Evolutionary conservation across 2,888 invertebrate species (phyloP).

Genomic region (Mechanitis messenoides): DNA sequence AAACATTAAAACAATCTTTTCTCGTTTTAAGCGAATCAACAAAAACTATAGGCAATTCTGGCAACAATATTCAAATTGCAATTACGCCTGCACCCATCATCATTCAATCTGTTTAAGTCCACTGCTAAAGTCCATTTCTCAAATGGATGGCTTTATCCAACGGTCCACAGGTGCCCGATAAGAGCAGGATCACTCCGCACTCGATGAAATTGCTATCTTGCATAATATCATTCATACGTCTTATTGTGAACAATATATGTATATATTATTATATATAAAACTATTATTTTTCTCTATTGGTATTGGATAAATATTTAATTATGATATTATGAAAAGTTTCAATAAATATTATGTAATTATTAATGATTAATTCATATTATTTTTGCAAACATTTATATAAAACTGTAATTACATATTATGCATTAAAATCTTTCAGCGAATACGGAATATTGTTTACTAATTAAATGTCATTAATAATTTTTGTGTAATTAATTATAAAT

Average conservation of each 20-base stretch:
- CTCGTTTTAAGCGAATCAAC: background rate
- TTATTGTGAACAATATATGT: constrained; percentile 11
- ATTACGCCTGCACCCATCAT: constrained; percentile 21
- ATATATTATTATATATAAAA: background rate
- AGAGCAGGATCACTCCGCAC: constrained; percentile 49
- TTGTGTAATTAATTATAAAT: constrained; percentile 4
- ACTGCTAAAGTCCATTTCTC: constrained; percentile 27
- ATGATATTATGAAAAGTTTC: too few species aligned
- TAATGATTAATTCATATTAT: too few species aligned
- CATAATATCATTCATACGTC: constrained; percentile 41
- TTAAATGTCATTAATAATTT: background rate
- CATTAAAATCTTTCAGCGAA: background rate
- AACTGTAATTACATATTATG: background rate
- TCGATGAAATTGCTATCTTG: constrained; percentile 62
- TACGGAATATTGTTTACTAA: background rate
- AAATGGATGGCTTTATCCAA: constrained; percentile 57
- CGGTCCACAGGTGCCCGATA: constrained; percentile 67
- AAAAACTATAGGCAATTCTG: constrained; percentile 9
- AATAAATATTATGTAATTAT: too few species aligned
- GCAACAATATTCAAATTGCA: constrained; percentile 13
- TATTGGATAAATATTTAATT: too few species aligned
- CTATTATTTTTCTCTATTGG: background rate
- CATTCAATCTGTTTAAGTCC: constrained; percentile 26
- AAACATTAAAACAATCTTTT: background rate
- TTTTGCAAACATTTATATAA: too few species aligned